Base-by-base conservation (phyloP, 2,888 invertebrate genomes). In the Sarcophaga carnaria region DNA sequence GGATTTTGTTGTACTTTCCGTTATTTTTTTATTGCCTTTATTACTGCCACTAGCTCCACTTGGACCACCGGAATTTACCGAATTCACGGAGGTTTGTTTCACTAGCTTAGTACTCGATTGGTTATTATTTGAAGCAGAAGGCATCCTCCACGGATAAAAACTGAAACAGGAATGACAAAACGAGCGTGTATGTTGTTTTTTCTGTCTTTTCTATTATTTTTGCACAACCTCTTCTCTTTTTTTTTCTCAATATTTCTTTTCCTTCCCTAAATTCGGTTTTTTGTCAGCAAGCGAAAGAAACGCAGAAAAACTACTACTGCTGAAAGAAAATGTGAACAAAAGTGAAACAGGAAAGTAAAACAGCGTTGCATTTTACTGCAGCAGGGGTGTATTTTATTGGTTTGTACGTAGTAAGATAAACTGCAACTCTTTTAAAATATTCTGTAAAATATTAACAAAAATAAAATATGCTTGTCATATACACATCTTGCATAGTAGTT, bases 1-100 rank as follows among this genome's bases (percentile, higher is more conserved):
- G 62, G 71, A 37, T 60, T 80, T 71, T 85, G 69, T 64, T 83
- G 75, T 27, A 70, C 47, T 89, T 91, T 90, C 90, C 75, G 88
- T 86, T 47, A 89, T 80, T 88, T 90, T 90, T 71, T 88, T 89
- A 60, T 86, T 89, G 85, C 76, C 88, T 83, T 84, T 83, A 77
- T 63, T 81, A 83, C 69, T 88, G 83, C 88, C 89, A 88, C 90
- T 90, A 88, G 89, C 86, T 69, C 88, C 90, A 87, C 88, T 89
- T 83, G 88, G 86, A 80, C 87, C 88, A 71, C 84, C 88, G 88
- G 89, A 88, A 89, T 90, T 90, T 66, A 89, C 90, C 88, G 92
- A 92, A 89, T 90, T 90, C 89, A 91, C 90, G 87, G 92, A 92
- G 90, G 90, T 89, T 90, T 92, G 92, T 90, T 92, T 92, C 90